A percentile compares a stretch with the other conserved stretches of the same genome.
These are phyloP conservation scores for Mormyrops boulengeri DNA, from an alignment of 2,797 vertebrate species.

Conservation along the genomic window DNA sequence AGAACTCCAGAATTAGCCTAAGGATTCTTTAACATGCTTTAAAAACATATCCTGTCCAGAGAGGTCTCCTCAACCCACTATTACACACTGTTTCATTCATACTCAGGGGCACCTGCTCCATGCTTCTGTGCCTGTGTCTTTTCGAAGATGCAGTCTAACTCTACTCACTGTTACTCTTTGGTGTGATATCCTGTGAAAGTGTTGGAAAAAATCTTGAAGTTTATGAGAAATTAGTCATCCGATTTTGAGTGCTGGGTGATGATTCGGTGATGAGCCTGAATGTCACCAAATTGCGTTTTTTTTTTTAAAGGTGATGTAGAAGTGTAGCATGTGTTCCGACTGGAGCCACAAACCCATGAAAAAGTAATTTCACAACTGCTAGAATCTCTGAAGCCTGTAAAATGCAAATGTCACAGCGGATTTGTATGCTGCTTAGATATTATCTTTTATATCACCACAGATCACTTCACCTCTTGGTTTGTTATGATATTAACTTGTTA, in stretches of 20 bases:
- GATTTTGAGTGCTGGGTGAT: neutral
- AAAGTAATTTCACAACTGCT: neutral
- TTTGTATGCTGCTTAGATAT: neutral
- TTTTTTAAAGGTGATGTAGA: neutral
- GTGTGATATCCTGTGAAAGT: neutral
- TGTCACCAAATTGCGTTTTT: neutral
- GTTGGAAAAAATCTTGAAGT: neutral
- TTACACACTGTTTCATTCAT: neutral
- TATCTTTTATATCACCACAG: neutral
- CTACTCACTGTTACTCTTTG: neutral
- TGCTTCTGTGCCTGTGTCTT: neutral
- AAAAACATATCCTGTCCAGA: neutral
- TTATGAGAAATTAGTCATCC: neutral
- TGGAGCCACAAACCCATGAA: constrained; percentile 1
- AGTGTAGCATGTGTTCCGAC: neutral
- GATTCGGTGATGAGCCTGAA: neutral
- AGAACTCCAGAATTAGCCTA: neutral
- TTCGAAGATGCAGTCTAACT: neutral
- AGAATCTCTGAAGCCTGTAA: neutral
- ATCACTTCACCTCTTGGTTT: neutral
- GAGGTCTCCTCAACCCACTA: neutral
- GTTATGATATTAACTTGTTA: neutral
- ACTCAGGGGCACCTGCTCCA: neutral
- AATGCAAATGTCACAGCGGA: neutral
- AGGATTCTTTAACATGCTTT: neutral